A percentile compares a stretch with the other conserved stretches of the same genome.
phyloP scores from a whole-genome alignment of 2,797 vertebrate species.

The Coreius guichenoti region DNA sequence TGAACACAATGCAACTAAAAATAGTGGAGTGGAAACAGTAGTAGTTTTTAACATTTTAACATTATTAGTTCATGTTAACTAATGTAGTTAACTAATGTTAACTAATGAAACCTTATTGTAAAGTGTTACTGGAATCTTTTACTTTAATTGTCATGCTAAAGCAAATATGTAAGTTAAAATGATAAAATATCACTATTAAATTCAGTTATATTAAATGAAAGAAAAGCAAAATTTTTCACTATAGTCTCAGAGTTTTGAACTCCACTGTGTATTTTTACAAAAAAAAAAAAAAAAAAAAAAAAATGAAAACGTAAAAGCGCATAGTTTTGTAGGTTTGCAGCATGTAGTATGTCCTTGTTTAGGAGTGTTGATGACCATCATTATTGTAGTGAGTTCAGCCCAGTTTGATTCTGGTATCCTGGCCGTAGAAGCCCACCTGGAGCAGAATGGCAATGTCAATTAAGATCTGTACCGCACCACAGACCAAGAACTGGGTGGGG shows the following conservation, averaged over 20 bases:
- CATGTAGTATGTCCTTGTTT: conserved; percentile 42
- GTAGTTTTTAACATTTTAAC: too few relatives aligned
- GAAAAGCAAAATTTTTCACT: background rate
- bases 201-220: background rate
- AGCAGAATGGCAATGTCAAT: conserved; percentile 81
- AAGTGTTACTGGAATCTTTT: background rate
- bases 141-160: background rate
- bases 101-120: too few relatives aligned
- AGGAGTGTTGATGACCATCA: conserved; percentile 8
- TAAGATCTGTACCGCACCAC: conserved; percentile 80
- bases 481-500: conserved; percentile 82
- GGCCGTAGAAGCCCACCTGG: conserved; percentile 79
- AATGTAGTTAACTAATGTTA: too few relatives aligned
- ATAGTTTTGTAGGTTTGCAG: conserved; percentile 13
- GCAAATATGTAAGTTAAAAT: background rate
- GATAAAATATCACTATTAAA: background rate
- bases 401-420: conserved; percentile 73
- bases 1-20: too few relatives aligned
- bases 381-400: conserved; percentile 63
- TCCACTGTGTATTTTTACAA: background rate
- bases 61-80: too few relatives aligned
- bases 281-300: background rate
- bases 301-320: conserved; percentile 6
- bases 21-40: too few relatives aligned
- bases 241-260: conserved; percentile 19